Base-by-base conservation (phyloP, 2,113 vertebrate species). In the Phocoena sinus region DNA sequence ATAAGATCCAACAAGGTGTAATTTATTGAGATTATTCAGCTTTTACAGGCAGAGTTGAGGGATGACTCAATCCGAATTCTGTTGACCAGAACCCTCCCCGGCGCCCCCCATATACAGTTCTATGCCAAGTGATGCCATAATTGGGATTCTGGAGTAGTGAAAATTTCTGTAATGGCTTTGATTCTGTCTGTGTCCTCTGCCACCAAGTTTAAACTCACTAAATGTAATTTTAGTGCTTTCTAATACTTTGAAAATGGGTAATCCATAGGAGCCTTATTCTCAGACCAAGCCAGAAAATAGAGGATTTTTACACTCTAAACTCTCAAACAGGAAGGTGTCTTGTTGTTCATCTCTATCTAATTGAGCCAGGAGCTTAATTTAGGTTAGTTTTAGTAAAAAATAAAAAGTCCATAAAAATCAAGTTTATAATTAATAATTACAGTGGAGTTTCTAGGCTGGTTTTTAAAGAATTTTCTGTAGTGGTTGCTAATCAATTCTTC, bases 391-490 rank as follows among this genome's bases (percentile, higher is more conserved):
- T 86, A 58, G 20, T 63, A 6, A 26, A 62, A 53, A 73, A 36
- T 23, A 20, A 58, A 47, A 63, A 56, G 25, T 73, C 17, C 73
- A 8, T 53, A 85, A 82, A 83, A 58, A 79, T 83, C 0, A 95
- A 90, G 74, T 77, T 71, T 86, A 60, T 71, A 82, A 91, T 56
- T 89, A 76, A 81, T 33, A 67, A 94, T 73, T 94, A 4, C 1
- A 77, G 33, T 77, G 20, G 17, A 25, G 3, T 92, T 92, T 94
- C 11, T 41, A 68, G 20, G 7, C 17, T 95, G 25, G 25, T 38
- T 96, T 18, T 67, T 86, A 89, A 95, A 47, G 63, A n/a, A 67
- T 41, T 95, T 95, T 94, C 71, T 84, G 14, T 85, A 18, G 13
- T 88, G 18, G 21, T 77, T 90, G 18, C 10, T 63, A 65, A 79